Evolutionary conservation across 2,797 vertebrate species (phyloP).

Genomic region (Danio aesculapii): DNA sequence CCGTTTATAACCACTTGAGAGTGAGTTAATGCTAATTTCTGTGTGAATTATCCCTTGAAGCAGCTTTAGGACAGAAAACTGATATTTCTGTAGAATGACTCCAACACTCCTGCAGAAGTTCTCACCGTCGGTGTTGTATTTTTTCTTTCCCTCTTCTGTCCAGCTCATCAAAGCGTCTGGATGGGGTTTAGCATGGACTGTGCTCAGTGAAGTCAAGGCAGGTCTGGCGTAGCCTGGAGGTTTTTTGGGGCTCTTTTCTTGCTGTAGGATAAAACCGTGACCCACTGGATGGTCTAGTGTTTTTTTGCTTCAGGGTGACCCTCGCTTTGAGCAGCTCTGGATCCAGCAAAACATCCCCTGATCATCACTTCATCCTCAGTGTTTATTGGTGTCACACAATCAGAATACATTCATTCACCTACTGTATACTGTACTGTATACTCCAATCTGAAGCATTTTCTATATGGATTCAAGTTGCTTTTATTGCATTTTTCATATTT

Average conservation of each 20-base stretch:
- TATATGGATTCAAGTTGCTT: too few relatives aligned
- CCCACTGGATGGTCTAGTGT: not conserved
- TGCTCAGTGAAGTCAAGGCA: not conserved
- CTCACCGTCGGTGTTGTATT: too few relatives aligned
- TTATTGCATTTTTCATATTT: too few relatives aligned
- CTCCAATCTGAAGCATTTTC: not conserved
- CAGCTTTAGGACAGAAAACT: too few relatives aligned
- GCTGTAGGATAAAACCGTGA: not conserved
- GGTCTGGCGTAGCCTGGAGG: constrained; percentile 3
- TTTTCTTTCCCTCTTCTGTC: not conserved
- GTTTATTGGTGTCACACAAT: not conserved
- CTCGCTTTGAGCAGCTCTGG: not conserved
- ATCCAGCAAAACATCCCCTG: not conserved
- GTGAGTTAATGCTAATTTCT: too few relatives aligned
- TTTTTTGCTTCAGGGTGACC: not conserved
- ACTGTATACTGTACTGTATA: not conserved
- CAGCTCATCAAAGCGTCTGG: not conserved
- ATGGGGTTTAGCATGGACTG: not conserved
- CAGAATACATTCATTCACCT: not conserved
- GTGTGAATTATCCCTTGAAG: too few relatives aligned
- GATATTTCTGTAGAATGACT: too few relatives aligned
- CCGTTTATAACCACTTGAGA: too few relatives aligned
- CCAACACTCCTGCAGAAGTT: too few relatives aligned
- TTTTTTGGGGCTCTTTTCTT: constrained; percentile 1
- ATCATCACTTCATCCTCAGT: not conserved